Conservation (phyloP, 2,888 invertebrate genomes). For the Calliopum simillimum region DNA sequence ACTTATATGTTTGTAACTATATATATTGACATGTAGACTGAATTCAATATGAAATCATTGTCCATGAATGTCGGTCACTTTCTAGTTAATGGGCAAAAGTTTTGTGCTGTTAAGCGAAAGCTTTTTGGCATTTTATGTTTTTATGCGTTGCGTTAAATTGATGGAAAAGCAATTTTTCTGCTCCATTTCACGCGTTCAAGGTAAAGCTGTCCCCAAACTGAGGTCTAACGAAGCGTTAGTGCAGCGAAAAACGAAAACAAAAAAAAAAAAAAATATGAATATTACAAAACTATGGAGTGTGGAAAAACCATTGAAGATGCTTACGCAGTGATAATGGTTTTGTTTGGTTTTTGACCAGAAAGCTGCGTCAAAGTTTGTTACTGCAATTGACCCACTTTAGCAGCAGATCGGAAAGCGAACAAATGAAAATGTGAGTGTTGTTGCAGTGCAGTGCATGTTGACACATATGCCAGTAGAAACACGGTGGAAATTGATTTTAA, state of each 20-base stretch:
- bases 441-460: too few relatives aligned
- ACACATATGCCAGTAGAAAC: too few relatives aligned
- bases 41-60: too few relatives aligned
- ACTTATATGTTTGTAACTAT: too few relatives aligned
- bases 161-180: conserved; percentile 61
- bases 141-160: conserved; percentile 52
- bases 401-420: too few relatives aligned
- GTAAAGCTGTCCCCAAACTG: conserved; percentile 35
- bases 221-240: background rate
- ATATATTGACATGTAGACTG: too few relatives aligned
- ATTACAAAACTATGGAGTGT: too few relatives aligned
- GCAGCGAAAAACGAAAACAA: background rate
- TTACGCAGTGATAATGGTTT: conserved; percentile 51
- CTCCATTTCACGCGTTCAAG: conserved; percentile 60
- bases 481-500: background rate
- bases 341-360: background rate
- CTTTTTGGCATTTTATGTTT: too few relatives aligned
- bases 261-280: background rate
- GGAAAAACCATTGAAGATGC: conserved; percentile 50
- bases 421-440: conserved; percentile 2
- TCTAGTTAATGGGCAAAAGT: too few relatives aligned
- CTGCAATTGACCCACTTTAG: background rate
- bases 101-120: too few relatives aligned
- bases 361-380: background rate
- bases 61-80: too few relatives aligned